Evolutionary conservation across 2,113 vertebrate species (phyloP).

Genomic region (Mesocricetus auratus): DNA sequence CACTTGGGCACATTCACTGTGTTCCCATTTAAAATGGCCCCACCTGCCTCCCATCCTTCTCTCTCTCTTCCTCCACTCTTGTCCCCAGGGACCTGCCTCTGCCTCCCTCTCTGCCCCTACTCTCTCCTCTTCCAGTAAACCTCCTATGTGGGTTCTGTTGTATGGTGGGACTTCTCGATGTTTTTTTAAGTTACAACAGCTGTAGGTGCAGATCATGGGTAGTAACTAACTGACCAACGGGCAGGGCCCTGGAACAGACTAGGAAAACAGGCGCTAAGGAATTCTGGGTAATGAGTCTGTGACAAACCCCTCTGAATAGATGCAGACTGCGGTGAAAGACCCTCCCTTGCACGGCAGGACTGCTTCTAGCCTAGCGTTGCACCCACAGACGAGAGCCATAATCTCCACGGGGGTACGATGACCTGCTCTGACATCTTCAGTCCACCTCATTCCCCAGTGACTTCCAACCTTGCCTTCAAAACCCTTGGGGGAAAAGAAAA

Average conservation of each 20-base stretch:
- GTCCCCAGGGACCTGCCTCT: too few species aligned
- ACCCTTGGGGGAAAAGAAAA: not conserved
- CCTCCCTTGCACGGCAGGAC: not conserved
- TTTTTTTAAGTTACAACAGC: too few species aligned
- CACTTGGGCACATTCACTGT: too few species aligned
- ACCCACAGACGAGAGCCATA: not conserved
- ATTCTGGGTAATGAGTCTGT: too few species aligned
- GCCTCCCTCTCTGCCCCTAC: too few species aligned
- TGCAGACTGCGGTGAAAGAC: not conserved
- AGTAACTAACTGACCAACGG: not conserved
- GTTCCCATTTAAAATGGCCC: too few species aligned
- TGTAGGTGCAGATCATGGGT: not conserved
- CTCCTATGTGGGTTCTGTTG: too few species aligned
- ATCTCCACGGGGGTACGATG: not conserved
- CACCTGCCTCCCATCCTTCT: too few species aligned
- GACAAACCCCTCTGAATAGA: not conserved
- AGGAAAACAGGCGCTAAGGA: not conserved
- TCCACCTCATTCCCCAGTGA: not conserved
- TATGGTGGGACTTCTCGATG: too few species aligned
- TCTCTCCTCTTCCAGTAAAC: too few species aligned
- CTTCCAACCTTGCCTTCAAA: not conserved
- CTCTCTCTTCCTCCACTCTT: too few species aligned
- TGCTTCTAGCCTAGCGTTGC: not conserved
- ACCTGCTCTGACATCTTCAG: not conserved
- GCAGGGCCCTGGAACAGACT: not conserved